These are phyloP conservation scores for Mycogona germanica DNA, from an alignment of 2,888 invertebrate genomes.

Conservation along the genomic window DNA sequence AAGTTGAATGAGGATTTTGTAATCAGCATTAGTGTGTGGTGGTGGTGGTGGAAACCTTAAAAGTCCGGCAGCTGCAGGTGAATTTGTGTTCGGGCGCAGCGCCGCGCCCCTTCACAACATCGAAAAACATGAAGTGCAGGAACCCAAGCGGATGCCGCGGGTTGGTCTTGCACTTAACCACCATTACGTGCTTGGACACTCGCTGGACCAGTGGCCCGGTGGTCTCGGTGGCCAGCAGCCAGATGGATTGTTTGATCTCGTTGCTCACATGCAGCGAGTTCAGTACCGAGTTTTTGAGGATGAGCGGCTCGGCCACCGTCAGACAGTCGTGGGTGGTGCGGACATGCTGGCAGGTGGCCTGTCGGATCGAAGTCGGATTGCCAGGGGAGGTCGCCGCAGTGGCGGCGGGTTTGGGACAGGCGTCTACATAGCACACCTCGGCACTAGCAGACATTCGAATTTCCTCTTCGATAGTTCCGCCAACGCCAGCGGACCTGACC, in stretches of 20 bases:
- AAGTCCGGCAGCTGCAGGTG: conserved; percentile 45
- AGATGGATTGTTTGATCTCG: conserved; percentile 47
- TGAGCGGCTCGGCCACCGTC: conserved; percentile 46
- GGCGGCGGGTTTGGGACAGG: conserved; percentile 32
- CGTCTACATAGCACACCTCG: conserved; percentile 35
- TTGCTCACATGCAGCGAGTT: conserved; percentile 45
- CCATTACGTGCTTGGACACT: conserved; percentile 55
- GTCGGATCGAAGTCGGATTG: conserved; percentile 34
- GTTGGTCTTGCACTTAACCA: conserved; percentile 52
- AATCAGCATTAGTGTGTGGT: not conserved
- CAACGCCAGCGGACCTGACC: conserved; percentile 15
- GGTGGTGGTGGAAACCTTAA: conserved; percentile 32
- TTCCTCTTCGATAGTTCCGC: conserved; percentile 1
- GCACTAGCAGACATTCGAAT: conserved; percentile 12
- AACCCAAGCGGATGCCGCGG: conserved; percentile 55
- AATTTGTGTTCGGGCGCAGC: conserved; percentile 40
- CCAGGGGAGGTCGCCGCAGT: conserved; percentile 34
- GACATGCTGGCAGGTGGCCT: conserved; percentile 50
- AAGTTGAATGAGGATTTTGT: not conserved
- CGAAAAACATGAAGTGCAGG: conserved; percentile 50
- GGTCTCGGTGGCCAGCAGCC: conserved; percentile 44
- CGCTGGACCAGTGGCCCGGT: conserved; percentile 53
- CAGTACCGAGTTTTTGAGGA: conserved; percentile 47
- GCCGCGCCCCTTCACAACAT: conserved; percentile 27
- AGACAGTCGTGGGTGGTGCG: conserved; percentile 49